Evolutionary conservation across 2,113 vertebrate species (phyloP).

Genomic region (Cathartes aura): DNA sequence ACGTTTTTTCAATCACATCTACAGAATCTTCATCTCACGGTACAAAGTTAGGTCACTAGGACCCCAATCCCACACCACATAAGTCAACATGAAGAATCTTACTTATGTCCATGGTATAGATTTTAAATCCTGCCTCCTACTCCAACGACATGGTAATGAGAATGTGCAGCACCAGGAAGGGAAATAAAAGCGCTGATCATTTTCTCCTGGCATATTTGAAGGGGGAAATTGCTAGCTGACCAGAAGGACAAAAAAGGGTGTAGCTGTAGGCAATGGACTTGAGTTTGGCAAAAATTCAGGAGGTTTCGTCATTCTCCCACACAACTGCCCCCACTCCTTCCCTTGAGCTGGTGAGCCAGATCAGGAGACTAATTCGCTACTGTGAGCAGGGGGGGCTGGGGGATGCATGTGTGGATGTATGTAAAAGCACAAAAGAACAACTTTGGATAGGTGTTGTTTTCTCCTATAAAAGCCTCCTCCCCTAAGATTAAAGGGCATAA

Average conservation of each 20-base stretch:
- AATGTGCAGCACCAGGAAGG: neutral
- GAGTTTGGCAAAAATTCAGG: neutral
- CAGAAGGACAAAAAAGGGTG: neutral
- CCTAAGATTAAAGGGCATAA: neutral
- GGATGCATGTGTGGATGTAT: neutral
- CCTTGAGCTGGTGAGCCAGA: neutral
- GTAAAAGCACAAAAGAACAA: neutral
- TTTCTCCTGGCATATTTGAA: neutral
- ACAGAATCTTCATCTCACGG: neutral
- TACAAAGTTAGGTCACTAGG: neutral
- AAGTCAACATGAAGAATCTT: neutral
- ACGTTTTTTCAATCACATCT: neutral
- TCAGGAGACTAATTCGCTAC: neutral
- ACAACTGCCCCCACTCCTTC: neutral
- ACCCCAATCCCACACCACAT: neutral
- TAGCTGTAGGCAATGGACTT: neutral
- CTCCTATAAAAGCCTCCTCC: neutral
- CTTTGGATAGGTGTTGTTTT: neutral
- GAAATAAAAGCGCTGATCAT: neutral
- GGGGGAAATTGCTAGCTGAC: neutral
- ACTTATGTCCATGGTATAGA: fast-evolving
- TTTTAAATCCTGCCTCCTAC: neutral
- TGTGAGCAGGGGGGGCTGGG: neutral
- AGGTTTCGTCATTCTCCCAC: neutral
- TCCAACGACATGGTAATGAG: neutral